Percentiles rank a stretch among this genome's conserved stretches.
Conservation (phyloP, 2,797 vertebrate species). For the Natrix natrix region DNA sequence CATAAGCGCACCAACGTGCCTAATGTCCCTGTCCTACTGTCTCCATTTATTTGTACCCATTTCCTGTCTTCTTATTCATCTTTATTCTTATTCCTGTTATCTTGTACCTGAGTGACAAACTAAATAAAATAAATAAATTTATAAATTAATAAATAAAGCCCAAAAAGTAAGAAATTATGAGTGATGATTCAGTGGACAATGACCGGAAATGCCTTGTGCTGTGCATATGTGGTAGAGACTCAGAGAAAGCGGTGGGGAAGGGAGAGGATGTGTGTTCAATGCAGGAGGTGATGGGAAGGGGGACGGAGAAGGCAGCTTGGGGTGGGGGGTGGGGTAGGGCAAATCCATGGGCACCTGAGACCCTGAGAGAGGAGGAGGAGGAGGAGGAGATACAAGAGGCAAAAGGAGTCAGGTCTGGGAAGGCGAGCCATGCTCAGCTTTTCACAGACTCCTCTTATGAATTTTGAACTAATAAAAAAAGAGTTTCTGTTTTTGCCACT, state of each 20-base stretch:
- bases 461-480: background rate
- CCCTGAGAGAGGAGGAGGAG: background rate
- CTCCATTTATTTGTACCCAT: no score
- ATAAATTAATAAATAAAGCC: background rate
- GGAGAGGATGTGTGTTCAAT: background rate
- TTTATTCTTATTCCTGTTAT: no score
- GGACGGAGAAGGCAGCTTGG: background rate
- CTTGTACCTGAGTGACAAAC: no score
- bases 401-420: background rate
- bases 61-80: no score
- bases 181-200: constrained; percentile 37
- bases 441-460: background rate
- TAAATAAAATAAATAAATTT: no score
- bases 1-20: no score
- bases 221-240: constrained; percentile 31
- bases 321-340: background rate
- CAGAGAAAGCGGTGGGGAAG: background rate
- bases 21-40: no score
- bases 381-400: background rate
- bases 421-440: background rate
- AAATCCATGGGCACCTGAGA: background rate
- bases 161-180: background rate
- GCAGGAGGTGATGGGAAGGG: background rate
- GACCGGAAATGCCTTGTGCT: constrained; percentile 53
- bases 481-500: background rate